phyloP scores from a whole-genome alignment of 1,140 invertebrate genomes.

The Aphis gossypii region DNA sequence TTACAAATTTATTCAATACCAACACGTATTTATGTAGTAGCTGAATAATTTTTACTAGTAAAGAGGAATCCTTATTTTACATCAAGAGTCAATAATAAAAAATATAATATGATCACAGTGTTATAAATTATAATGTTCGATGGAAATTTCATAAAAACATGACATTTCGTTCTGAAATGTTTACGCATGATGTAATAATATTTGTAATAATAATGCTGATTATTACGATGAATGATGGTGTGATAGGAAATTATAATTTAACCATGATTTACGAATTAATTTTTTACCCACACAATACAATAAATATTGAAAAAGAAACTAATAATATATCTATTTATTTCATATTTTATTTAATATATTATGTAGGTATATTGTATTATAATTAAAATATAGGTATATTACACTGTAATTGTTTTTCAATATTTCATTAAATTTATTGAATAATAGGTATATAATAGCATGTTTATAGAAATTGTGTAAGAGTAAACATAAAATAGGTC shows the following conservation, averaged over 20 bases:
- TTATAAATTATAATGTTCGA: neutral
- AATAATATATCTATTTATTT: too few relatives aligned
- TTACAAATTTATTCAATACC: neutral
- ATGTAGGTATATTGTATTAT: too few relatives aligned
- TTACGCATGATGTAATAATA: neutral
- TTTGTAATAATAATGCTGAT: neutral
- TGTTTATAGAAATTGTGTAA: too few relatives aligned
- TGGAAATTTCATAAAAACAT: neutral
- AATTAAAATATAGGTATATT: too few relatives aligned
- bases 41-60: neutral
- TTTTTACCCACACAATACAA: neutral
- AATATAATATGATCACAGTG: neutral
- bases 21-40: neutral
- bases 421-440: too few relatives aligned
- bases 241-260: neutral
- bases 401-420: too few relatives aligned
- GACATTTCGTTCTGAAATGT: neutral
- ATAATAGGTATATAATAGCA: too few relatives aligned
- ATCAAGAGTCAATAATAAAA: neutral
- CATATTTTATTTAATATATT: too few relatives aligned
- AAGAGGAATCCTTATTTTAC: conserved; percentile 1
- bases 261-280: neutral
- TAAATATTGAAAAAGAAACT: neutral
- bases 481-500: too few relatives aligned
- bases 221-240: neutral